These are phyloP conservation scores for Hippoglossus hippoglossus DNA, from an alignment of 2,797 vertebrate species.

Conservation along the genomic window DNA sequence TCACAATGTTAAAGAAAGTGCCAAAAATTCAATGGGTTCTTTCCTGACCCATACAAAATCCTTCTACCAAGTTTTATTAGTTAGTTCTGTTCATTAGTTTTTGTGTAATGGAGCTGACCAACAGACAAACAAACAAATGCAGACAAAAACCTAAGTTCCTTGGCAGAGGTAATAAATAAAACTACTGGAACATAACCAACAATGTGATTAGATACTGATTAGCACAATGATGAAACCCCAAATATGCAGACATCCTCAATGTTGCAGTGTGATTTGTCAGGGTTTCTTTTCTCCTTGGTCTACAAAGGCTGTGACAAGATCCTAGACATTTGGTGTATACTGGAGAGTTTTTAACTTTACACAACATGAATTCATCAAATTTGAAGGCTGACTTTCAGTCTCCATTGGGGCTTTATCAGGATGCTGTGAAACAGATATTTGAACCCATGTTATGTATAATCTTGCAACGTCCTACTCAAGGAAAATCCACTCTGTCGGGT, in stretches of 20 bases:
- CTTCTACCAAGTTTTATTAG: too few species aligned
- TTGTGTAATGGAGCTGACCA: too few species aligned
- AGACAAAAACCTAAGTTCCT: too few species aligned
- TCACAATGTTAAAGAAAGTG: too few species aligned
- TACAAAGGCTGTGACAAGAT: constrained; percentile 26
- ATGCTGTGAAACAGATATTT: constrained; percentile 55
- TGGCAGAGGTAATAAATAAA: not conserved
- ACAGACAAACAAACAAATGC: too few species aligned
- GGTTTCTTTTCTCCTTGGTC: constrained; percentile 27
- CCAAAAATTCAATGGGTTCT: too few species aligned
- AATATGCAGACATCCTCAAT: constrained; percentile 3
- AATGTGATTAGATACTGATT: not conserved
- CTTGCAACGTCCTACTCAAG: constrained; percentile 50
- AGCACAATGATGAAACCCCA: constrained; percentile 18
- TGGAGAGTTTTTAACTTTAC: constrained; percentile 34
- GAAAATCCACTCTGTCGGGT: constrained; percentile 59
- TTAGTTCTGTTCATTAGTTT: too few species aligned
- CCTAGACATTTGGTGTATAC: constrained; percentile 38
- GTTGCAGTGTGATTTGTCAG: constrained; percentile 31
- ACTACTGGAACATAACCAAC: not conserved
- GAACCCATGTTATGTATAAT: constrained; percentile 44
- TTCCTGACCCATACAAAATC: too few species aligned
- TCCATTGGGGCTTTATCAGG: constrained; percentile 43
- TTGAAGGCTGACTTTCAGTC: constrained; percentile 46
- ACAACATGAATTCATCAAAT: constrained; percentile 47